Conservation (phyloP, 2,888 invertebrate genomes). For the Nezara viridula region DNA sequence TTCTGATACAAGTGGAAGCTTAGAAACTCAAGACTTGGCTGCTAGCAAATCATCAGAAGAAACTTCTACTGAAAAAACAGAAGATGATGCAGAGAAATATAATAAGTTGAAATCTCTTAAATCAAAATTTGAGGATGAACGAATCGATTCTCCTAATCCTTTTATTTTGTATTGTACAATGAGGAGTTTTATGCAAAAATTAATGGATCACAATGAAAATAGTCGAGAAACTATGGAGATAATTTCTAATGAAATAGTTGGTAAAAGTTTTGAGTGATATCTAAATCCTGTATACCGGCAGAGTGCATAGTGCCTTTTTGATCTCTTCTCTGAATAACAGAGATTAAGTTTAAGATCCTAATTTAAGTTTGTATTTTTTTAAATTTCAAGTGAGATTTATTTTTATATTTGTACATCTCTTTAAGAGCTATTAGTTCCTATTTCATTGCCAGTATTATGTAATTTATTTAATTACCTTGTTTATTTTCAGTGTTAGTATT, state of each 20-base stretch:
- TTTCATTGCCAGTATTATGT: constrained; percentile 52
- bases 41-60: constrained; percentile 50
- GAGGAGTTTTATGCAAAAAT: constrained; percentile 60
- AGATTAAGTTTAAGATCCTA: constrained; percentile 47
- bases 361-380: constrained; percentile 54
- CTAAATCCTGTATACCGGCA: not conserved
- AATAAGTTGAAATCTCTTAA: constrained; percentile 62
- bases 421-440: constrained; percentile 51
- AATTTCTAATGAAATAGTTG: constrained; percentile 53
- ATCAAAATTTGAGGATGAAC: constrained; percentile 64
- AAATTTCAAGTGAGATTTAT: constrained; percentile 52
- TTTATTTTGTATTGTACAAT: constrained; percentile 63
- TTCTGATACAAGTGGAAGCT: constrained; percentile 30
- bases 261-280: constrained; percentile 49
- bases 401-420: constrained; percentile 56
- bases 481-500: constrained; percentile 30
- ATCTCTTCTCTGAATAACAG: constrained; percentile 47
- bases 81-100: constrained; percentile 59
- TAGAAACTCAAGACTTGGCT: constrained; percentile 41
- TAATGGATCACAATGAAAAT: constrained; percentile 50
- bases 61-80: constrained; percentile 51
- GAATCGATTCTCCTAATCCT: constrained; percentile 66
- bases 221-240: constrained; percentile 38
- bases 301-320: constrained; percentile 49
- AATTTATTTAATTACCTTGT: constrained; percentile 55